These are phyloP conservation scores for Grus americana DNA, from an alignment of 2,113 vertebrate species.

Conservation along the genomic window DNA sequence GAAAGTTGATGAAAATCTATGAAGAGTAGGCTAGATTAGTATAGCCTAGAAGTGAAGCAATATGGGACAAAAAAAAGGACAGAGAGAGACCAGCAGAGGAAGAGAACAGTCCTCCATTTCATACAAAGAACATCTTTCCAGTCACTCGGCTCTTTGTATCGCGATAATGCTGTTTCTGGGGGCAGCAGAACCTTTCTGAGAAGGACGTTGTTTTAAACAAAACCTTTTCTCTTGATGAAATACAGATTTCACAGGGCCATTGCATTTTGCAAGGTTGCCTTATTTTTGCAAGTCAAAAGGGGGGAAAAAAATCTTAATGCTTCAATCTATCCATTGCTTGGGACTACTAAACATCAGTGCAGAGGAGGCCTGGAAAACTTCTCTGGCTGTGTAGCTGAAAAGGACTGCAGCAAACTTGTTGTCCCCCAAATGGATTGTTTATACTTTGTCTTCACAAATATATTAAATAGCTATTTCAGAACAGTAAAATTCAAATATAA, in stretches of 20 bases:
- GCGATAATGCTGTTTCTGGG: not conserved
- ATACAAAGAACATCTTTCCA: not conserved
- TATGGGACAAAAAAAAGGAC: not conserved
- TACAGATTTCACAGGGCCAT: not conserved
- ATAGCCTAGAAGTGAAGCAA: not conserved
- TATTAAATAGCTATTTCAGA: not conserved
- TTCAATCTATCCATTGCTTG: not conserved
- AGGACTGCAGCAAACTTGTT: not conserved
- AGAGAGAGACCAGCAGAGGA: not conserved
- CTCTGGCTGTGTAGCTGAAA: not conserved
- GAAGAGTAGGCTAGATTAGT: not conserved
- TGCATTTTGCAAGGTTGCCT: not conserved
- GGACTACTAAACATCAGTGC: not conserved
- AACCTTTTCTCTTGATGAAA: not conserved
- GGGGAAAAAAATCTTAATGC: not conserved
- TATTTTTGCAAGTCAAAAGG: not conserved
- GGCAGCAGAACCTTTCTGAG: not conserved
- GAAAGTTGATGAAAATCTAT: not conserved
- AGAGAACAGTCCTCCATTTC: not conserved
- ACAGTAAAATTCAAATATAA: not conserved
- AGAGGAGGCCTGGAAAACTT: not conserved
- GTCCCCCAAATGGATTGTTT: not conserved
- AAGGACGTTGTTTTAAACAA: not conserved
- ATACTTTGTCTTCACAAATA: not conserved
- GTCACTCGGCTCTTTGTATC: accelerated